Percentiles rank a stretch among this genome's conserved stretches.
Evolutionary conservation across 1,140 invertebrate genomes (phyloP).

Genomic region (Drosophila asahinai): DNA sequence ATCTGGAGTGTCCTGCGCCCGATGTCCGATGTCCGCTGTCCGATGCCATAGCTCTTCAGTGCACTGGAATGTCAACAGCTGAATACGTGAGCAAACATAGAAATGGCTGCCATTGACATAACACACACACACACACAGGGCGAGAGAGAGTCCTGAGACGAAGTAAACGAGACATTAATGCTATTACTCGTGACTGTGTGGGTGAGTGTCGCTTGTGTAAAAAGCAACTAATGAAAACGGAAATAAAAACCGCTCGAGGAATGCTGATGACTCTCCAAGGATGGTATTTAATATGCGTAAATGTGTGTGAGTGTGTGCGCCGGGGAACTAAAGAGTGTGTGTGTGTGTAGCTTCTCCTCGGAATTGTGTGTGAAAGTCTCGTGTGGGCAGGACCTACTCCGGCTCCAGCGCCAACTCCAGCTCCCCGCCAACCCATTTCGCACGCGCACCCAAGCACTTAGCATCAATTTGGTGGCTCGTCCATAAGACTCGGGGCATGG

Average conservation of each 20-base stretch:
- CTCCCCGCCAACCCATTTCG: slow-evolving; percentile 70
- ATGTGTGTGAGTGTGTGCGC: slow-evolving; percentile 44
- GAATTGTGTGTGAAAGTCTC: slow-evolving; percentile 71
- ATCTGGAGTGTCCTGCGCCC: slow-evolving; percentile 10
- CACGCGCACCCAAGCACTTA: slow-evolving; percentile 81
- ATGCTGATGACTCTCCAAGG: slow-evolving; percentile 84
- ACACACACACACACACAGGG: slow-evolving; percentile 27
- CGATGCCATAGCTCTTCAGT: slow-evolving; percentile 51
- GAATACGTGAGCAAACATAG: slow-evolving; percentile 83
- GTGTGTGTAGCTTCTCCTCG: neutral
- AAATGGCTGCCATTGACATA: slow-evolving; percentile 82
- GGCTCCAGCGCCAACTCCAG: slow-evolving; percentile 1
- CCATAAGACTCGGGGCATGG: slow-evolving; percentile 64
- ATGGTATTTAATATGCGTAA: slow-evolving; percentile 80
- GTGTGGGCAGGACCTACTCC: slow-evolving; percentile 41
- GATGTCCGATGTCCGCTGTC: slow-evolving; percentile 34
- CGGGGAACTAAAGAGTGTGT: slow-evolving; percentile 29
- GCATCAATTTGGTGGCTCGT: slow-evolving; percentile 80
- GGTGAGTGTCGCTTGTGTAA: slow-evolving; percentile 77
- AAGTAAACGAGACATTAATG: slow-evolving; percentile 82
- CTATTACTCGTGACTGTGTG: slow-evolving; percentile 67
- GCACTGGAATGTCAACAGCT: slow-evolving; percentile 75
- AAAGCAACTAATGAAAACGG: slow-evolving; percentile 84
- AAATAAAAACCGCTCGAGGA: slow-evolving; percentile 82
- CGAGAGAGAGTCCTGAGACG: slow-evolving; percentile 45